Conservation (phyloP, 2,888 invertebrate species). For the Xylophagus ater region DNA sequence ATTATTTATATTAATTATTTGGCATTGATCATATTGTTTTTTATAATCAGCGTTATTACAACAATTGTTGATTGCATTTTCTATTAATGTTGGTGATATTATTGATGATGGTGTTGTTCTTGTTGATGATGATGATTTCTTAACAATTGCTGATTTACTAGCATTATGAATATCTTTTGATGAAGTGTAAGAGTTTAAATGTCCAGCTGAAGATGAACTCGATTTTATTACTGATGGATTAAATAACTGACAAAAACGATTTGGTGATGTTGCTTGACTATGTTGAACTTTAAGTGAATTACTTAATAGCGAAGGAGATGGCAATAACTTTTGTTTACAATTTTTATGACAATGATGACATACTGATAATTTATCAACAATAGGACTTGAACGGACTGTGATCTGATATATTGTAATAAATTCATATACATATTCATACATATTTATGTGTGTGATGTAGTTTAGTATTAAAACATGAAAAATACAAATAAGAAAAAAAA, state of each 20-base stretch:
- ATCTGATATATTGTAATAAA: too few relatives aligned
- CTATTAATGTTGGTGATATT: not conserved
- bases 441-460: too few relatives aligned
- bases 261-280: slow-evolving; percentile 38
- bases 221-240: too few relatives aligned
- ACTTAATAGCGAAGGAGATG: slow-evolving; percentile 27
- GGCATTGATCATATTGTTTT: slow-evolving; percentile 4
- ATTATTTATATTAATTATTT: too few relatives aligned
- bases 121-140: too few relatives aligned
- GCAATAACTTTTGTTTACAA: slow-evolving; percentile 41
- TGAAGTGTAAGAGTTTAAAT: too few relatives aligned
- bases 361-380: slow-evolving; percentile 59
- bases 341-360: slow-evolving; percentile 71
- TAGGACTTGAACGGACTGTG: slow-evolving; percentile 64
- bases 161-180: too few relatives aligned
- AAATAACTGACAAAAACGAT: slow-evolving; percentile 37
- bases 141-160: not conserved
- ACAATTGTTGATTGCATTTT: too few relatives aligned
- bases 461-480: too few relatives aligned
- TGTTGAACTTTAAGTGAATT: slow-evolving; percentile 39
- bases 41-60: slow-evolving; percentile 1
- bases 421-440: too few relatives aligned
- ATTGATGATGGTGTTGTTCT: not conserved
- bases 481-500: too few relatives aligned
- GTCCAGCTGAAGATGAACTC: too few relatives aligned